Evolutionary conservation across 2,888 invertebrate genomes (phyloP), one percentile per base, ranked within the genome.

Genomic region (Drosophila rubida): DNA sequence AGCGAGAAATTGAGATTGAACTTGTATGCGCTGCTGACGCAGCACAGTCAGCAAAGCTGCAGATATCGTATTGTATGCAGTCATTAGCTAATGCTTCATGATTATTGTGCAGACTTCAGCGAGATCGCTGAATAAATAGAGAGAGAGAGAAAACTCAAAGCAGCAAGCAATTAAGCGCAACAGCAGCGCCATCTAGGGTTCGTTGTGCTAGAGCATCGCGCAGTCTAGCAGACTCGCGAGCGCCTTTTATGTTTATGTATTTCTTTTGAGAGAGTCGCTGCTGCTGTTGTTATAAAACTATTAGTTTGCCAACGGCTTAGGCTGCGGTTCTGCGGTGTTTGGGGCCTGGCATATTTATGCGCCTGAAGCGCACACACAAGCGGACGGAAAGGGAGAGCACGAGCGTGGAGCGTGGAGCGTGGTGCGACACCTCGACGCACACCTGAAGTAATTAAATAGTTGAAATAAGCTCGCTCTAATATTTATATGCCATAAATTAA

Each of bases 381-480:
- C 2, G 13, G 32, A 6, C 6, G 32, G 11, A 6, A n/a, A 9
- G 23, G 16, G 4, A 14, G 32, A 11, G 4, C 2, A 3, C 2
- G 9, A 3, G 11, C 2, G 1, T 1, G 32, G n/a, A 7, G 7
- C 13, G 13, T 6, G 13, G 35, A 5, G 35, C 5, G 5, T 6
- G 6, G 13, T 11, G 30, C 9, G 11, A 68, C 53, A 68, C 49
- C 50, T 70, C 46, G 51, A 59, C 60, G 76, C 76, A 63, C 80
- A 80, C 85, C 81, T 80, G 62, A 84, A 69, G 85, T 87, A 80
- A 87, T 80, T 87, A 80, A 87, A 87, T 87, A 84, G 85, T 80
- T 80, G 84, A 80, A 87, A 84, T 80, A 87, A 84, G 87, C 87
- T 67, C 23, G 72, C 80, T 80, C 74, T 80, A 84, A 80, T 80